A percentile compares a stretch with the other conserved stretches of the same genome.
These are phyloP conservation scores for Rostratula benghalensis DNA, from an alignment of 2,113 vertebrate species.

Conservation along the genomic window DNA sequence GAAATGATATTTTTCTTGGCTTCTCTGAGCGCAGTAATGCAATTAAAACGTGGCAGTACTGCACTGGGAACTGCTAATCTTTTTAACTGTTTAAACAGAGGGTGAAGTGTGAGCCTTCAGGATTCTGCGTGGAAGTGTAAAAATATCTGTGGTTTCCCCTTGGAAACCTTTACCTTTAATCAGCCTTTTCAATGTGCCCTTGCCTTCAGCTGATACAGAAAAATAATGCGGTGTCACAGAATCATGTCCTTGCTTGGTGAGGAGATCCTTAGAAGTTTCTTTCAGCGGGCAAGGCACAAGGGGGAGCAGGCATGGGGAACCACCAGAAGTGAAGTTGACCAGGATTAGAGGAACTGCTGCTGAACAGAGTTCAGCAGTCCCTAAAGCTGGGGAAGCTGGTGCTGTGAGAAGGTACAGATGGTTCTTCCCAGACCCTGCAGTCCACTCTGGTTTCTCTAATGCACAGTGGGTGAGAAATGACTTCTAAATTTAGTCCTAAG, in stretches of 20 bases:
- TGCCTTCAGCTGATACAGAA: neutral
- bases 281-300: neutral
- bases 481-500: neutral
- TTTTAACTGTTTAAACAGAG: conserved; percentile 13
- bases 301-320: neutral
- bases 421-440: neutral
- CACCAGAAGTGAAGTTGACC: neutral
- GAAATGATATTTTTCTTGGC: conserved; percentile 20
- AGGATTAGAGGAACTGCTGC: neutral
- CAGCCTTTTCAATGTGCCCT: neutral
- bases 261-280: neutral
- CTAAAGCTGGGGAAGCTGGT: neutral
- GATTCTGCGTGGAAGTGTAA: neutral
- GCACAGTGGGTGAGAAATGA: neutral
- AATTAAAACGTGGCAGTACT: neutral
- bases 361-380: rapidly evolving
- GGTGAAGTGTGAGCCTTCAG: neutral
- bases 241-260: neutral
- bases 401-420: neutral
- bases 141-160: neutral
- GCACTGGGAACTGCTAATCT: neutral
- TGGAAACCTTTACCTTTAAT: neutral
- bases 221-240: neutral
- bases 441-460: neutral
- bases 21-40: neutral